Base-by-base conservation (phyloP, 2,113 vertebrate species). In the Phocoena sinus region DNA sequence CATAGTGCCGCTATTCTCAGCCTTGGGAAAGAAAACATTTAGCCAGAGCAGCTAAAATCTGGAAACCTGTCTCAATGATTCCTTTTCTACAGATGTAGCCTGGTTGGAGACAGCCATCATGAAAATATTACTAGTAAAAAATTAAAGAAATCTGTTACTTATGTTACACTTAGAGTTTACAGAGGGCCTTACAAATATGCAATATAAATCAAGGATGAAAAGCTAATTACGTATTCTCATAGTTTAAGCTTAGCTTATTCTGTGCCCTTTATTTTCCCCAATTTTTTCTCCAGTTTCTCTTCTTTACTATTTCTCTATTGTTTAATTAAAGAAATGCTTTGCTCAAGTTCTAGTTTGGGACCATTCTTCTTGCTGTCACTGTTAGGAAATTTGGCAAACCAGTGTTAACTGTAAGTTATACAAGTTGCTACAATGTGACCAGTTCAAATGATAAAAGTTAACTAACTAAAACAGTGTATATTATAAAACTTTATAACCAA, bases 391-490 rank as follows among this genome's bases (percentile, higher is more conserved):
- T 8, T 89, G 25, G 26, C 10, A 90, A 73, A 70, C 1, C 7
- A 53, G 5, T 21, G 4, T 50, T 68, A 89, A 73, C 4, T 38
- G 1, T 11, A 84, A 63, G 25, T 21, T n/a, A 74, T 41, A 11
- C 17, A 96, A 83, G 10, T 73, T 73, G 14, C 12, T 67, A 47
- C 18, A 87, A 26, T 18, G 33, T 84, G 26, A 36, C 21, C 1
- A 88, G 31, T 80, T 91, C 23, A 89, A 89, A 94, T 79, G 38
- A 65, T 83, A 85, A 36, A 94, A 73, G 15, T 94, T 60, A 93
- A 60, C 33, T 53, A 79, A 73, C 15, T 70, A 82, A 31, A 71
- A 86, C 11, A 68, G 38, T 23, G 1, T 9, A 70, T 65, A 67
- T 31, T 89, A 71, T 73, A 81, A 89, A 93, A 23, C 6, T 38